phyloP scores from a whole-genome alignment of 2,113 vertebrate species.

The Syngnathoides biaculeatus region DNA sequence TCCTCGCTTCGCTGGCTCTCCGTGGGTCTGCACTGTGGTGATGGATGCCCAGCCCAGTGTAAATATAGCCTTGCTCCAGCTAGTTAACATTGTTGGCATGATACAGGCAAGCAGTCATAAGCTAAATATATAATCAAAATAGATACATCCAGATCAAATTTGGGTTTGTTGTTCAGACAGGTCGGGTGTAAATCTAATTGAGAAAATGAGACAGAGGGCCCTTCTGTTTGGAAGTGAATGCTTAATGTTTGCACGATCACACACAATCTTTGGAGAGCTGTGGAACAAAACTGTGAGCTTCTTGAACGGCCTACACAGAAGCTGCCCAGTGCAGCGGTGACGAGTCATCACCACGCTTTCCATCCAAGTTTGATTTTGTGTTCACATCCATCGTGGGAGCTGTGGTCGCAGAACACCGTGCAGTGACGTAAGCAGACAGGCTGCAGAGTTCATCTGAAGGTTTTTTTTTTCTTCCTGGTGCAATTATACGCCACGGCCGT shows the following conservation, averaged over 20 bases:
- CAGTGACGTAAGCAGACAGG: slow-evolving; percentile 50
- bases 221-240: slow-evolving; percentile 27
- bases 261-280: slow-evolving; percentile 42
- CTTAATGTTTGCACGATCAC: slow-evolving; percentile 19
- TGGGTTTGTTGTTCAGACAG: slow-evolving; percentile 58
- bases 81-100: slow-evolving; percentile 75
- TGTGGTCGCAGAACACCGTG: slow-evolving; percentile 47
- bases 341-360: slow-evolving; percentile 66
- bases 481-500: slow-evolving; percentile 15
- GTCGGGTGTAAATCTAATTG: slow-evolving; percentile 31
- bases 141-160: slow-evolving; percentile 71
- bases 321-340: slow-evolving; percentile 50
- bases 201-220: slow-evolving; percentile 32
- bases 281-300: slow-evolving; percentile 50
- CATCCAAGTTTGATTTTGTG: slow-evolving; percentile 48
- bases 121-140: slow-evolving; percentile 72
- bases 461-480: slow-evolving; percentile 50
- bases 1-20: slow-evolving; percentile 54
- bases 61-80: slow-evolving; percentile 72
- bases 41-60: slow-evolving; percentile 66
- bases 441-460: slow-evolving; percentile 33
- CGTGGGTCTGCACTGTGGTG: slow-evolving; percentile 52
- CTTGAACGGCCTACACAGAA: slow-evolving; percentile 40
- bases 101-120: slow-evolving; percentile 61
- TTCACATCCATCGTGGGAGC: slow-evolving; percentile 50